Percentiles rank a stretch among this genome's conserved stretches.
Conservation (phyloP, 2,888 invertebrate species). For the Clistopyga incitator region DNA sequence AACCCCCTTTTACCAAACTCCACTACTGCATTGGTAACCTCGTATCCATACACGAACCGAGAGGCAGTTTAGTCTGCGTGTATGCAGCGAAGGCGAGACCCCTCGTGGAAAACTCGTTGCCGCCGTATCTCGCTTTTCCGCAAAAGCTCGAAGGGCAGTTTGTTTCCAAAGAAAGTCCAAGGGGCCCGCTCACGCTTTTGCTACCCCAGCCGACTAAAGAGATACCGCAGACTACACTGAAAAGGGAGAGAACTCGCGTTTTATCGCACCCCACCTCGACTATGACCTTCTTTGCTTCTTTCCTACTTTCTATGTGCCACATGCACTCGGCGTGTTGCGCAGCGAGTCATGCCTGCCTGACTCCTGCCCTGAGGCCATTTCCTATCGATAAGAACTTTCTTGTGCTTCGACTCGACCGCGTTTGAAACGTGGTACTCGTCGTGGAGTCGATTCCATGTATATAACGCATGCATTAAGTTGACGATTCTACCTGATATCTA, state of each 20-base stretch:
- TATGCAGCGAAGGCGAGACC: neutral
- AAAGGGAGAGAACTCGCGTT: constrained; percentile 27
- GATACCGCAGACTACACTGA: constrained; percentile 30
- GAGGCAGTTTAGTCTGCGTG: constrained; percentile 13
- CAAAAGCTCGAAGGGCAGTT: constrained; percentile 40
- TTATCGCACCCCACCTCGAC: constrained; percentile 19
- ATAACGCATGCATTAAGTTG: neutral
- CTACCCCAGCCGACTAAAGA: constrained; percentile 4
- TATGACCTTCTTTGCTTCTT: constrained; percentile 11
- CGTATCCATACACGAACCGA: neutral
- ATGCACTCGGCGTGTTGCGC: constrained; percentile 7
- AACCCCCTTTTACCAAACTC: constrained; percentile 48
- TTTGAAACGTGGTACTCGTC: neutral
- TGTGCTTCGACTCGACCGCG: constrained; percentile 9
- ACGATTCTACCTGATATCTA: neutral
- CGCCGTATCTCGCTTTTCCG: constrained; percentile 35
- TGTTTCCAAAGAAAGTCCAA: constrained; percentile 35
- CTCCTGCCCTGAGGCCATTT: constrained; percentile 30
- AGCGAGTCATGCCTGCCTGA: neutral
- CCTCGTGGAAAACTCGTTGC: constrained; percentile 21
- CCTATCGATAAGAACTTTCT: constrained; percentile 50
- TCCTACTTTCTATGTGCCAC: neutral
- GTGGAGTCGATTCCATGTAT: neutral
- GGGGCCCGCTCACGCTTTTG: constrained; percentile 3
- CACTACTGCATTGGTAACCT: neutral